Evolutionary conservation across 2,797 vertebrate genomes (phyloP).

Genomic region (Acanthurus tractus): DNA sequence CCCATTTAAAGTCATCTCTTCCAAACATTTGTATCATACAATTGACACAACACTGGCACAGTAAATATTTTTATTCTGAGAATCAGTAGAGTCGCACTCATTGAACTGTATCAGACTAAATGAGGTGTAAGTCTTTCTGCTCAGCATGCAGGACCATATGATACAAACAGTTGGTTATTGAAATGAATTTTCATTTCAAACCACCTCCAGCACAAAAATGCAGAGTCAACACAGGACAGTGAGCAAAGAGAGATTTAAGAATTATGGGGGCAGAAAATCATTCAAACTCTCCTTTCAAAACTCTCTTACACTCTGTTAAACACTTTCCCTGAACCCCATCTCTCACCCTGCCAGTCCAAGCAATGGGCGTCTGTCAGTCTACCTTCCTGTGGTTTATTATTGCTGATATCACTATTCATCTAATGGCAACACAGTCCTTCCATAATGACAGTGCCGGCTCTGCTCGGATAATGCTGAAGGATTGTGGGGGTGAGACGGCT

Average conservation of each 20-base stretch:
- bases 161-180: conserved; percentile 12
- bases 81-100: not conserved
- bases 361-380: conserved; percentile 64
- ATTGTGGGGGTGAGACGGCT: conserved; percentile 5
- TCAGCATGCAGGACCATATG: not conserved
- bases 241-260: not conserved
- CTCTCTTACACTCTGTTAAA: conserved; percentile 30
- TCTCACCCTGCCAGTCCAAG: conserved; percentile 15
- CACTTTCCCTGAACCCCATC: conserved; percentile 10
- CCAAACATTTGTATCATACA: not conserved
- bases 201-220: conserved; percentile 8
- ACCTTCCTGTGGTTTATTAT: conserved; percentile 54
- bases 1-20: not conserved
- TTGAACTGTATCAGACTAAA: not conserved
- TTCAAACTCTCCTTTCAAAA: conserved; percentile 25
- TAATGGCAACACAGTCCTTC: conserved; percentile 44
- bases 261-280: conserved; percentile 3
- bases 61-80: not conserved
- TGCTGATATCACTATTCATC: conserved; percentile 57
- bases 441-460: conserved; percentile 34
- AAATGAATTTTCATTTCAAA: conserved; percentile 6
- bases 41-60: not conserved
- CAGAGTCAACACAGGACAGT: conserved; percentile 18
- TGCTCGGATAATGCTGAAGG: conserved; percentile 29
- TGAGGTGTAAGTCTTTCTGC: not conserved